Evolutionary conservation across 2,797 vertebrate species (phyloP), one percentile per base, ranked within the genome.

Genomic region (Trachurus trachurus): DNA sequence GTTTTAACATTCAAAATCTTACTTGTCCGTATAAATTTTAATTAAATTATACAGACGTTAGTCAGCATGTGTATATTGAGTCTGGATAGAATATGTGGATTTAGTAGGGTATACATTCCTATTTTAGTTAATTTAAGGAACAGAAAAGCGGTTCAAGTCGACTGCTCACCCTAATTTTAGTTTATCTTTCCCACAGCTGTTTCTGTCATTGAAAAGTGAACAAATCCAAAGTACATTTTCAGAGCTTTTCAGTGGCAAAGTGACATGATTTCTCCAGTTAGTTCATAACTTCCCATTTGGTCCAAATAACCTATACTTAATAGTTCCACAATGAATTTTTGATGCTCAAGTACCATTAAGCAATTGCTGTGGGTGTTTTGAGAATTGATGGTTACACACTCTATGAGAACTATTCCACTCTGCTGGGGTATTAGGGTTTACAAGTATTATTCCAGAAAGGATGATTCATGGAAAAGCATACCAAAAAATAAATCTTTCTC

Each of bases 191-290:
- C 12, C 57, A 72, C 81, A 85, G 82, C 74, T 92, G 80, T 80
- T 81, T 82, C 76, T 68, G 3, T 64, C 52, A 64, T 75, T 77
- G 37, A 84, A 88, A 86, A 69, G 72, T 71, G 76, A 85, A 78
- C 21, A 52, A 80, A 84, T 87, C 78, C 87, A 78, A 85, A 86
- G 81, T 76, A 83, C 74, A 83, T 86, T 78, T 86, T 87, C 63
- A 80, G 66, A 76, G 47, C 83, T 65, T 34, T 82, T 84, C 19
- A 7, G 58, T 53, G 34, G 78, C 77, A 92, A 83, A 87, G 87
- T 86, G 81, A 91, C 85, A 92, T 85, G 56, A 92, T 90, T 90
- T 86, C 82, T 81, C 71, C 80, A 78, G 71, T 90, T 88, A 69
- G 83, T 91, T 92, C 87, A 84, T 84, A 85, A 80, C 88, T 92